Percentiles rank a stretch among this genome's conserved stretches.
Conservation (phyloP, 1,140 invertebrate species). For the Trichomalopsis sarcophagae region DNA sequence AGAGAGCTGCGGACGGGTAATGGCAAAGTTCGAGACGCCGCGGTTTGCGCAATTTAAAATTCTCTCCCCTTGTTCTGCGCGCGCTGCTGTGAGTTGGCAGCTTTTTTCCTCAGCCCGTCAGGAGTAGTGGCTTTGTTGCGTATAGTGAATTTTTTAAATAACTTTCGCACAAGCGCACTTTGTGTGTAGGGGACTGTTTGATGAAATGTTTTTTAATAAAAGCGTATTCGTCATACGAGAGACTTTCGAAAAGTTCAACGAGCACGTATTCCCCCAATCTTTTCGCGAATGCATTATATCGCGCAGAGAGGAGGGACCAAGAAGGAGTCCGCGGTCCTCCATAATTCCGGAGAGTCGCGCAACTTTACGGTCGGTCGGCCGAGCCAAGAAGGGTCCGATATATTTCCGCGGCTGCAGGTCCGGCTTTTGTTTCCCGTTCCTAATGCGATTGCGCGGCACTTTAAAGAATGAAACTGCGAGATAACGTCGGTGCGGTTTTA, state of each 20-base stretch:
- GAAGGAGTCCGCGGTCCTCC: background rate
- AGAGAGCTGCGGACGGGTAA: background rate
- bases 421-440: conserved; percentile 20
- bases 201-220: background rate
- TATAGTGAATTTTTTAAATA: background rate
- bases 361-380: conserved; percentile 20
- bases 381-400: background rate
- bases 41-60: background rate
- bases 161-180: background rate
- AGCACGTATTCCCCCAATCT: background rate
- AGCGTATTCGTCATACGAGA: no score
- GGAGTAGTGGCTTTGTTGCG: no score
- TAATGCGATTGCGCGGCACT: conserved; percentile 21
- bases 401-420: background rate
- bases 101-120: background rate
- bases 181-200: background rate
- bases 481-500: background rate
- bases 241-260: background rate
- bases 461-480: conserved; percentile 35
- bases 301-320: background rate
- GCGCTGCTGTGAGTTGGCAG: background rate
- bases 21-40: background rate
- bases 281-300: conserved; percentile 7
- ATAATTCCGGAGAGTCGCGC: background rate
- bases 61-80: background rate